Evolutionary conservation across 2,797 vertebrate species (phyloP).

Genomic region (Sphaeramia orbicularis): DNA sequence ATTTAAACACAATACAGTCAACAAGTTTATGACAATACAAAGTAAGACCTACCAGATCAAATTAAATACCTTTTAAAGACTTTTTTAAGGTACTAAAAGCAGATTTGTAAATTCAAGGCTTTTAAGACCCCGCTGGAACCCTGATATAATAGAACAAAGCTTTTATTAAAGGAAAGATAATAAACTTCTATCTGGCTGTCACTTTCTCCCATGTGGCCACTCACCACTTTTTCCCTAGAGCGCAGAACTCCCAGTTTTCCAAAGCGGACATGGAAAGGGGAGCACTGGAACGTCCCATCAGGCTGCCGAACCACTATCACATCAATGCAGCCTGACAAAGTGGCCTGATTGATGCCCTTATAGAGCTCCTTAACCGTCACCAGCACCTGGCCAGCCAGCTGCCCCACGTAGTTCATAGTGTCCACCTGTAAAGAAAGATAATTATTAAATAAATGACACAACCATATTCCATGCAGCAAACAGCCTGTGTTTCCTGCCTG

Average conservation of each 20-base stretch:
- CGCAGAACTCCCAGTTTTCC: constrained; percentile 96
- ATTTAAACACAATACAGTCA: too few species aligned
- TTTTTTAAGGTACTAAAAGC: too few species aligned
- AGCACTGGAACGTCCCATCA: constrained; percentile 93
- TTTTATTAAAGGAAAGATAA: too few species aligned
- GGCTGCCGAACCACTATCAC: constrained; percentile 93
- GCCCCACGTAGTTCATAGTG: constrained; percentile 98
- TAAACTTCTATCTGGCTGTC: too few species aligned
- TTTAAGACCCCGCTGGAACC: too few species aligned
- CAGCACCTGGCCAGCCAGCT: constrained; percentile 95
- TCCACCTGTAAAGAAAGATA: constrained; percentile 81
- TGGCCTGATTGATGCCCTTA: constrained; percentile 96
- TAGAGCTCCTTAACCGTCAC: constrained; percentile 96
- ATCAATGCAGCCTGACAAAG: constrained; percentile 95
- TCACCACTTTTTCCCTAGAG: constrained; percentile 96
- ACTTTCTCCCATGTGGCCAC: constrained; percentile 48
- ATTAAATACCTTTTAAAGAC: too few species aligned
- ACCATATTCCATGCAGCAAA: not conserved
- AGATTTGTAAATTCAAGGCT: too few species aligned
- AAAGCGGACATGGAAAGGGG: constrained; percentile 96
- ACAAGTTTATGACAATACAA: too few species aligned
- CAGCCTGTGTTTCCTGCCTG: not conserved
- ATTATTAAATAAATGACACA: not conserved
- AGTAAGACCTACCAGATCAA: too few species aligned
- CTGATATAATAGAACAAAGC: too few species aligned